Conservation (phyloP, 2,113 vertebrate genomes). For the Pseudopipra pipra region DNA sequence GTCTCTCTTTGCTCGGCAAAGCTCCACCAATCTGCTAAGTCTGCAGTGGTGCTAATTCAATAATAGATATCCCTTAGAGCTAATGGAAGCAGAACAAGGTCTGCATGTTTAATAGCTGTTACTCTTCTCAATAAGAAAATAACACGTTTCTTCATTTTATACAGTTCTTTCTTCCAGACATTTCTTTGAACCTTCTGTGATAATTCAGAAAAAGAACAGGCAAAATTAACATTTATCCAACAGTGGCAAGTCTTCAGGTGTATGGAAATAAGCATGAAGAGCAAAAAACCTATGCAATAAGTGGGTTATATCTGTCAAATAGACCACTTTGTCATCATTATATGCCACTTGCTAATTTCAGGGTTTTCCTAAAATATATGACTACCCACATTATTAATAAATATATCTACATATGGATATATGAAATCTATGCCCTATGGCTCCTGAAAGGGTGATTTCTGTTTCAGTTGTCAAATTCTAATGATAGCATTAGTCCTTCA, state of each 20-base stretch:
- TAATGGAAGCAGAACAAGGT: background rate
- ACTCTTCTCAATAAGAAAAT: background rate
- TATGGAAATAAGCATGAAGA: background rate
- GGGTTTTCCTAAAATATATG: background rate
- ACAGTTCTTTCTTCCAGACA: background rate
- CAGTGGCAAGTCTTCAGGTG: background rate
- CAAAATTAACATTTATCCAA: background rate
- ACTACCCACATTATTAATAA: background rate
- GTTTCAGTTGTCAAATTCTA: background rate
- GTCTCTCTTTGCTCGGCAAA: background rate
- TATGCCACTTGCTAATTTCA: background rate
- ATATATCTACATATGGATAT: background rate
- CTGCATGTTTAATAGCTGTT: background rate
- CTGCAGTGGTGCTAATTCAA: background rate
- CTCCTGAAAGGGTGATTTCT: background rate
- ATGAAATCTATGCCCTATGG: background rate
- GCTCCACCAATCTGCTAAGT: background rate
- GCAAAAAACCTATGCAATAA: background rate
- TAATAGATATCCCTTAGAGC: background rate
- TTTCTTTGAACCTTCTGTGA: background rate
- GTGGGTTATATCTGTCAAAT: background rate
- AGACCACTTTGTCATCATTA: background rate
- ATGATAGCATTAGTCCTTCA: background rate
- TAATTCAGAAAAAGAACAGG: background rate
- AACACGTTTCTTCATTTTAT: background rate